A percentile compares a stretch with the other conserved stretches of the same genome.
Evolutionary conservation across 2,113 vertebrate species (phyloP).

Genomic region (Leptobrachium ailaonicum): DNA sequence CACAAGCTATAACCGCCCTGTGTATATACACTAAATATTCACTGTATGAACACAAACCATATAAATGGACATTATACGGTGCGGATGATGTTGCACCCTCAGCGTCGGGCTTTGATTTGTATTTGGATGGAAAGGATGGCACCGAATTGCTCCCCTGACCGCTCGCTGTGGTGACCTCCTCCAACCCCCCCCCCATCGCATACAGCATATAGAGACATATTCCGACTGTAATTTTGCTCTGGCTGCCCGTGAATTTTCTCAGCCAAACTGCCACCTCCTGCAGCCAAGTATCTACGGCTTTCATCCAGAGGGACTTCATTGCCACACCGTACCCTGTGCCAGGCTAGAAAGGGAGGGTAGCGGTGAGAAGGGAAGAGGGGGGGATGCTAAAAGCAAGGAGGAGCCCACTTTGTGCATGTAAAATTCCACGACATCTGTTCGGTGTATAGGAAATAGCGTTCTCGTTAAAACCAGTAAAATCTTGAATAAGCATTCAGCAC

Average conservation of each 20-base stretch:
- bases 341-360: constrained; percentile 63
- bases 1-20: no score
- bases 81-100: no score
- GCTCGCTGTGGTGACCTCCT: no score
- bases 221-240: constrained; percentile 16
- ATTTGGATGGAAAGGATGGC: no score
- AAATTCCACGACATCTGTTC: constrained; percentile 92
- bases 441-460: constrained; percentile 60
- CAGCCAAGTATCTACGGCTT: constrained; percentile 56
- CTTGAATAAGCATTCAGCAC: constrained; percentile 28
- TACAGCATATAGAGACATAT: constrained; percentile 43
- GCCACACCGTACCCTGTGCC: constrained; percentile 74
- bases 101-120: no score
- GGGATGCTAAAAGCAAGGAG: constrained; percentile 52
- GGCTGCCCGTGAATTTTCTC: constrained; percentile 55
- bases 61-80: no score
- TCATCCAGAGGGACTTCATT: constrained; percentile 73
- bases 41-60: no score
- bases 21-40: no score
- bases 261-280: constrained; percentile 66
- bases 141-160: no score
- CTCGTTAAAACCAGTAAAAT: constrained; percentile 60
- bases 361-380: constrained; percentile 31
- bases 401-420: constrained; percentile 73
- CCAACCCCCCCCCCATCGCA: constrained; percentile 9